These are phyloP conservation scores for Catajapyx aquilonaris DNA, from an alignment of 1,140 invertebrate species.

Conservation along the genomic window DNA sequence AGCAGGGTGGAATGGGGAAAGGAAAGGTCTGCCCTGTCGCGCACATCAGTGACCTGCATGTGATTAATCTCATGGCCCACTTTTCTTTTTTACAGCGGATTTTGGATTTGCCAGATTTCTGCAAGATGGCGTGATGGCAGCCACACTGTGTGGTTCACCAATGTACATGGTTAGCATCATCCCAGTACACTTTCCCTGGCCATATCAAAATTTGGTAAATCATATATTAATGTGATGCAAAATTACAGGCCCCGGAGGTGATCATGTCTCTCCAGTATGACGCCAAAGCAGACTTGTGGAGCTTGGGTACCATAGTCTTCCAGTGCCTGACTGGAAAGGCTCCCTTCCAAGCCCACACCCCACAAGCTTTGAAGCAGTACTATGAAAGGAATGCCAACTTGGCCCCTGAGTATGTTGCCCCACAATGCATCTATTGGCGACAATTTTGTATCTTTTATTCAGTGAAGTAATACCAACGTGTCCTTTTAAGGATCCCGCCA, in stretches of 20 bases:
- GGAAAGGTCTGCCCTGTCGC: too few species aligned
- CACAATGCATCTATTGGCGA: too few species aligned
- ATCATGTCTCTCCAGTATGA: conserved; percentile 99
- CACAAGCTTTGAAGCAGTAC: conserved; percentile 90
- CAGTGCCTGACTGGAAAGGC: conserved; percentile 97
- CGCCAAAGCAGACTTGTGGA: conserved; percentile 98
- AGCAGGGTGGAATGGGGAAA: too few species aligned
- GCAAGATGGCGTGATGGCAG: conserved; percentile 97
- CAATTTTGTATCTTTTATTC: too few species aligned
- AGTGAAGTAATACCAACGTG: too few species aligned
- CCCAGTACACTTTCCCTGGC: neutral
- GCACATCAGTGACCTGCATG: too few species aligned
- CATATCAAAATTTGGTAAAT: neutral
- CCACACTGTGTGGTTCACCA: conserved; percentile 94
- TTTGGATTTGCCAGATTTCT: conserved; percentile 98
- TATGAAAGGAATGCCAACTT: conserved; percentile 95
- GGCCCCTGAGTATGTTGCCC: conserved; percentile 70
- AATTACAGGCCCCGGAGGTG: conserved; percentile 88
- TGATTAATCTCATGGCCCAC: too few species aligned
- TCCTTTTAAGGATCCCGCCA: conserved; percentile 42
- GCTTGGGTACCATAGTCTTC: conserved; percentile 94
- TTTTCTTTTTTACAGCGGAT: conserved; percentile 54
- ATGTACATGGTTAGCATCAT: conserved; percentile 83
- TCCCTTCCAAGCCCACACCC: conserved; percentile 92
- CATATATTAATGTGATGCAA: too few species aligned